These are phyloP conservation scores for Triplophysa siluroides DNA, from an alignment of 2,113 vertebrate species.

Conservation along the genomic window DNA sequence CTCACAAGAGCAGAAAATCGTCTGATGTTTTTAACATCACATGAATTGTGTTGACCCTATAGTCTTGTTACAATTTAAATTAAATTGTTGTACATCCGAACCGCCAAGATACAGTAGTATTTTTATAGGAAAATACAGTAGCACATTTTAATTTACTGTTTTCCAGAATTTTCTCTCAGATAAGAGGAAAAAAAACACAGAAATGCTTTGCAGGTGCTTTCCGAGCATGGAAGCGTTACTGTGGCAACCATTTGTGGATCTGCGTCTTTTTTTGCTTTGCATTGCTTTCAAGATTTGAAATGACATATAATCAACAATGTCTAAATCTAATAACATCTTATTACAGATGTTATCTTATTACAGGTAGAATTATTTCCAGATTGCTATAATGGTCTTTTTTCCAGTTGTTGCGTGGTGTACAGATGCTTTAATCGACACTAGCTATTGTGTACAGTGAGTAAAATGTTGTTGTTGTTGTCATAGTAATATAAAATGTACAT, in stretches of 20 bases:
- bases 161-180: constrained; percentile 15
- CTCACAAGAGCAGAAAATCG: not conserved
- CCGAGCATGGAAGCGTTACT: constrained; percentile 44
- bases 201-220: constrained; percentile 40
- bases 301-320: constrained; percentile 2
- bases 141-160: constrained; percentile 1
- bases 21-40: not conserved
- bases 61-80: not conserved
- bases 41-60: not conserved
- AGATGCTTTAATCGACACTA: not conserved
- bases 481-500: no score
- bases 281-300: constrained; percentile 6
- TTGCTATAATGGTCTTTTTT: not conserved
- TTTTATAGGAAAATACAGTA: not conserved
- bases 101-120: not conserved
- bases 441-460: no score
- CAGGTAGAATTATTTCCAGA: not conserved
- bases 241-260: constrained; percentile 45
- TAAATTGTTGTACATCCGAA: not conserved
- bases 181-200: constrained; percentile 16
- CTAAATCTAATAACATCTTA: constrained; percentile 28
- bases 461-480: no score
- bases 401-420: not conserved
- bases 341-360: not conserved
- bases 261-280: constrained; percentile 1